Evolutionary conservation across 2,113 vertebrate species (phyloP).

Genomic region (Microtus montanus): DNA sequence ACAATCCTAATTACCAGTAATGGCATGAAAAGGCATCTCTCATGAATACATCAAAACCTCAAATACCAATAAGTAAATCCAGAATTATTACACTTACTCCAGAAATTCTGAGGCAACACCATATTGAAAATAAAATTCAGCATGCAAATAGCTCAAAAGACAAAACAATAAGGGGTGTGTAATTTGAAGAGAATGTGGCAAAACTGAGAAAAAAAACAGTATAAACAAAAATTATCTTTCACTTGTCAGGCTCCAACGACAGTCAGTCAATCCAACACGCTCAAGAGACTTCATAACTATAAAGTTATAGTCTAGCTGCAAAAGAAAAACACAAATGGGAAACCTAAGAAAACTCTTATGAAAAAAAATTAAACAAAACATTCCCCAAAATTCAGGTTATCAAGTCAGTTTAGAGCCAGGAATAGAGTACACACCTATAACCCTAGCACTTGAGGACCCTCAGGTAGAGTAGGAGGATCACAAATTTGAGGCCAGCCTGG

Average conservation of each 20-base stretch:
- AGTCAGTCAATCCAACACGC: no score
- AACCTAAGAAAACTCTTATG: neutral
- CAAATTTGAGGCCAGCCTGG: neutral
- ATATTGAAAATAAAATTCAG: neutral
- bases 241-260: no score
- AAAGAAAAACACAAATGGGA: neutral
- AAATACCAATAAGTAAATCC: neutral
- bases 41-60: neutral
- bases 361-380: slow-evolving; percentile 1
- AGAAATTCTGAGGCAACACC: neutral
- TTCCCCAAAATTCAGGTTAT: neutral
- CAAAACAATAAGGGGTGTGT: neutral
- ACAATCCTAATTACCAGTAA: neutral
- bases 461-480: neutral
- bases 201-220: no score
- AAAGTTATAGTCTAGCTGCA: no score
- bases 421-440: neutral
- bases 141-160: neutral
- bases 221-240: no score
- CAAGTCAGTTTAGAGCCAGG: slow-evolving; percentile 20
- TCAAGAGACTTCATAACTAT: no score
- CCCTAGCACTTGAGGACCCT: neutral
- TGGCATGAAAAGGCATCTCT: neutral
- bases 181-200: no score
- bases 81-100: neutral